Percentiles rank a stretch among this genome's conserved stretches.
Evolutionary conservation across 2,888 invertebrate genomes (phyloP).

Genomic region (Amblyjoppa fuscipennis): DNA sequence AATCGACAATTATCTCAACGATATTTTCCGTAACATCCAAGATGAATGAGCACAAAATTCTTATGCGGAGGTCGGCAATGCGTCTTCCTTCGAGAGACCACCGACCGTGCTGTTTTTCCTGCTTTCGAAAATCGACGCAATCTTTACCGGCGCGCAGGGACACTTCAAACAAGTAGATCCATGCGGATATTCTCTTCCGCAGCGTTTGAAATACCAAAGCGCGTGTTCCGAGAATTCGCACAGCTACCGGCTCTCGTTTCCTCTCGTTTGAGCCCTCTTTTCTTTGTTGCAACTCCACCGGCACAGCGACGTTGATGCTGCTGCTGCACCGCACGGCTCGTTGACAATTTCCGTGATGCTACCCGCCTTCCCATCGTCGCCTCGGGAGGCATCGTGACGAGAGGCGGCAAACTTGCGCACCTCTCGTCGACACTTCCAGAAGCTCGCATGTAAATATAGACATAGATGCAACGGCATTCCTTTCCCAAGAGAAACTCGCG

Average conservation of each 20-base stretch:
- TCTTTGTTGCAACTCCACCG: not conserved
- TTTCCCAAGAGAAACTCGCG: slow-evolving; percentile 24
- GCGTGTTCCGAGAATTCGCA: slow-evolving; percentile 25
- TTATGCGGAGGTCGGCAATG: not conserved
- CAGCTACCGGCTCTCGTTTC: not conserved
- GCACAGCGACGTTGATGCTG: not conserved
- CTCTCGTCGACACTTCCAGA: slow-evolving; percentile 31
- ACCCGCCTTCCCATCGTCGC: slow-evolving; percentile 47
- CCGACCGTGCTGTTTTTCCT: not conserved
- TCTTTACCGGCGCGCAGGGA: not conserved
- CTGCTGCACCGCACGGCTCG: slow-evolving; percentile 36
- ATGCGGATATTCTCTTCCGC: not conserved
- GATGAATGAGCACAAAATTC: not conserved
- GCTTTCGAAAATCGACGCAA: not conserved
- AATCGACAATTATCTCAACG: not conserved
- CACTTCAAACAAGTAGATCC: slow-evolving; percentile 16
- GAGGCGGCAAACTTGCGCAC: slow-evolving; percentile 37
- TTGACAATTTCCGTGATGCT: slow-evolving; percentile 63
- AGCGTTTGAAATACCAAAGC: slow-evolving; percentile 5
- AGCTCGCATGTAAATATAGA: slow-evolving; percentile 28
- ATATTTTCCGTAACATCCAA: not conserved
- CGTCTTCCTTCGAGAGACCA: not conserved
- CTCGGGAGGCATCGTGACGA: slow-evolving; percentile 46
- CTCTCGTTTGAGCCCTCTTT: slow-evolving; percentile 28
- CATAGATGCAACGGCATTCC: slow-evolving; percentile 36